Percentiles rank a stretch among this genome's conserved stretches.
Conservation (phyloP, 2,888 invertebrate species). For the Melolontha melolontha region DNA sequence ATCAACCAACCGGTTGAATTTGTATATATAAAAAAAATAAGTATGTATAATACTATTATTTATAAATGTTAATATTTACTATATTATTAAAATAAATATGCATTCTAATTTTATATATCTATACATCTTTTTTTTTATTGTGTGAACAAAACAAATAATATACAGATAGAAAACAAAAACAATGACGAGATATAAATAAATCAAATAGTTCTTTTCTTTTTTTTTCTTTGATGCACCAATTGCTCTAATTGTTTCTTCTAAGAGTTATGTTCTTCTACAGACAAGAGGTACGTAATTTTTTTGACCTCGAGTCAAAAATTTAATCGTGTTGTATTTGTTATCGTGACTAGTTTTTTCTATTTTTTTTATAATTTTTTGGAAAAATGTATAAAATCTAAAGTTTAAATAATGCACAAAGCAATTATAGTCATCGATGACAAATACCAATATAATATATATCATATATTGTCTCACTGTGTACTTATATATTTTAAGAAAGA, state of each 20-base stretch:
- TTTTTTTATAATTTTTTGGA: constrained; percentile 26
- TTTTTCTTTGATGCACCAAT: constrained; percentile 34
- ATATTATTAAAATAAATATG: constrained; percentile 47
- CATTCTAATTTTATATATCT: constrained; percentile 42
- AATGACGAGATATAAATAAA: constrained; percentile 30
- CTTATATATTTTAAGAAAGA: constrained; percentile 28
- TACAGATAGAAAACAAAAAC: constrained; percentile 28
- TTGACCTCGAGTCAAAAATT: constrained; percentile 26
- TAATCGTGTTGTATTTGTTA: constrained; percentile 38
- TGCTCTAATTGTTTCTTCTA: constrained; percentile 25
- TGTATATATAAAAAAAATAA: constrained; percentile 35
- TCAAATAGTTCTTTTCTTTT: constrained; percentile 22
- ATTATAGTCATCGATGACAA: constrained; percentile 43
- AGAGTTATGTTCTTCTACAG: constrained; percentile 32
- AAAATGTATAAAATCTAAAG: constrained; percentile 43
- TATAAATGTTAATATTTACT: constrained; percentile 48
- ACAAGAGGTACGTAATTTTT: constrained; percentile 14
- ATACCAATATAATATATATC: constrained; percentile 39
- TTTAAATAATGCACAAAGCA: constrained; percentile 37
- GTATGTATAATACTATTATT: constrained; percentile 46
- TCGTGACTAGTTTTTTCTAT: constrained; percentile 41
- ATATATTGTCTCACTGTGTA: constrained; percentile 42
- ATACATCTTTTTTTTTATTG: constrained; percentile 37
- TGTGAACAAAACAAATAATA: constrained; percentile 31
- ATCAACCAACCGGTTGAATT: background rate